Evolutionary conservation across 2,797 vertebrate genomes (phyloP).

Genomic region (Syngnathus acus): DNA sequence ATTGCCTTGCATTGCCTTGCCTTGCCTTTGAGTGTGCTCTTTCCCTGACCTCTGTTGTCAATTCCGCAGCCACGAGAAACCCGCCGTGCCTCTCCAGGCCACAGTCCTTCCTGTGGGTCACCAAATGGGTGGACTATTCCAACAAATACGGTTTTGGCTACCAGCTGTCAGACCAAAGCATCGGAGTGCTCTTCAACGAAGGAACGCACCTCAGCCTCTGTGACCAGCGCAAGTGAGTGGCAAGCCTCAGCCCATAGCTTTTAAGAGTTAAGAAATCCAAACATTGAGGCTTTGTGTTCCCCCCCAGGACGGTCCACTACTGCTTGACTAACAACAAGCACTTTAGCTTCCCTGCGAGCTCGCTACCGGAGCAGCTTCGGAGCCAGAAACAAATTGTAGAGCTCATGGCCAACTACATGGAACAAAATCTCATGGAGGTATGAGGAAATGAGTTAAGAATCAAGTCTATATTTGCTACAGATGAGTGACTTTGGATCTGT

Average conservation of each 20-base stretch:
- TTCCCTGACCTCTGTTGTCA: background rate
- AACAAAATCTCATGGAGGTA: conserved; percentile 96
- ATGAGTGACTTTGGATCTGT: background rate
- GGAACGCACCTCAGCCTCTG: conserved; percentile 91
- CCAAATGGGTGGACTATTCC: conserved; percentile 98
- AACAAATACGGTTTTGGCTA: conserved; percentile 99
- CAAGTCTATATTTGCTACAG: background rate
- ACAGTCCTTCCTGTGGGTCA: conserved; percentile 92
- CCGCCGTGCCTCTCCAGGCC: conserved; percentile 82
- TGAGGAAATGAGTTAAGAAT: conserved; percentile 8
- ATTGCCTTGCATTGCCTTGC: background rate
- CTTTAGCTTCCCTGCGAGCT: conserved; percentile 76
- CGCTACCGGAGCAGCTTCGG: conserved; percentile 85
- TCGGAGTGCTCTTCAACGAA: conserved; percentile 93
- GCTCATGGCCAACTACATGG: conserved; percentile 95
- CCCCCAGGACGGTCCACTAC: conserved; percentile 84
- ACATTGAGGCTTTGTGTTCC: background rate
- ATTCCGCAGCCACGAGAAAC: conserved; percentile 78
- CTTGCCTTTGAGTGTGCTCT: background rate
- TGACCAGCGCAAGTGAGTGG: conserved; percentile 77
- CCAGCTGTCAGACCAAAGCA: conserved; percentile 89
- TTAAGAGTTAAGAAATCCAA: background rate
- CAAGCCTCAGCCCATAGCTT: background rate
- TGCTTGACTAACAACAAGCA: conserved; percentile 89
- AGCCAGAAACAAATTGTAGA: conserved; percentile 85